phyloP scores from a whole-genome alignment of 2,797 vertebrate species.

The Chelon auratus region DNA sequence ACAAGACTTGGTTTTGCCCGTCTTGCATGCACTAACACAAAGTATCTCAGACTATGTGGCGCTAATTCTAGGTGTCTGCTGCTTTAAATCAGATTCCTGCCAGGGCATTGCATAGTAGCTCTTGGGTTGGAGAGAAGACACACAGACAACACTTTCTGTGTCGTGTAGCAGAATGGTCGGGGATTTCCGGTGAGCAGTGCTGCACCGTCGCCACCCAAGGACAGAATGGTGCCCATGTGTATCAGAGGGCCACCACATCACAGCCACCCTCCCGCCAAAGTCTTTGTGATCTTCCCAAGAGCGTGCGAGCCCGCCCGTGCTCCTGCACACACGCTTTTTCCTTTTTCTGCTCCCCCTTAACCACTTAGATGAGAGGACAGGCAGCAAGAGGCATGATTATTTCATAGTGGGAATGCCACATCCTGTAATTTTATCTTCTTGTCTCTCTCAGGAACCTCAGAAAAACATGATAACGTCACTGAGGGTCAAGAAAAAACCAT shows the following conservation, averaged over 20 bases:
- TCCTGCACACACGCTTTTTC: slow-evolving; percentile 46
- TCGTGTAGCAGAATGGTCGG: slow-evolving; percentile 27
- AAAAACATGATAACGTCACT: slow-evolving; percentile 41
- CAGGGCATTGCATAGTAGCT: not conserved
- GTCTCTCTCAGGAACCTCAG: slow-evolving; percentile 30
- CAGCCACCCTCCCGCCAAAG: slow-evolving; percentile 51
- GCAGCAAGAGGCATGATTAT: slow-evolving; percentile 56
- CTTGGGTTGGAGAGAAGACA: slow-evolving; percentile 10
- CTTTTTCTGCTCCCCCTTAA: slow-evolving; percentile 30
- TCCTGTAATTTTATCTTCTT: slow-evolving; percentile 71
- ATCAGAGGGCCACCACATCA: slow-evolving; percentile 67
- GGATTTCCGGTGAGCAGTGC: slow-evolving; percentile 65
- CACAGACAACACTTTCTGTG: slow-evolving; percentile 35
- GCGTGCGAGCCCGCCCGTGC: slow-evolving; percentile 38
- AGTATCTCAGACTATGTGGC: not conserved
- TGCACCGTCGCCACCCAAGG: slow-evolving; percentile 46
- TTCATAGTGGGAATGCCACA: slow-evolving; percentile 68
- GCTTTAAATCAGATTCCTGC: slow-evolving; percentile 26
- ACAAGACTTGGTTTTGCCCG: not conserved
- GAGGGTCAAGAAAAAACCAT: slow-evolving; percentile 4
- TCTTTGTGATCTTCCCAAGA: slow-evolving; percentile 60
- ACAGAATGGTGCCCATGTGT: slow-evolving; percentile 66
- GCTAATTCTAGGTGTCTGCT: slow-evolving; percentile 4
- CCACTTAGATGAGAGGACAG: slow-evolving; percentile 65
- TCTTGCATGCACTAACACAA: not conserved